Base-by-base conservation (phyloP, 2,113 vertebrate genomes). In the Sakesphorus luctuosus region DNA sequence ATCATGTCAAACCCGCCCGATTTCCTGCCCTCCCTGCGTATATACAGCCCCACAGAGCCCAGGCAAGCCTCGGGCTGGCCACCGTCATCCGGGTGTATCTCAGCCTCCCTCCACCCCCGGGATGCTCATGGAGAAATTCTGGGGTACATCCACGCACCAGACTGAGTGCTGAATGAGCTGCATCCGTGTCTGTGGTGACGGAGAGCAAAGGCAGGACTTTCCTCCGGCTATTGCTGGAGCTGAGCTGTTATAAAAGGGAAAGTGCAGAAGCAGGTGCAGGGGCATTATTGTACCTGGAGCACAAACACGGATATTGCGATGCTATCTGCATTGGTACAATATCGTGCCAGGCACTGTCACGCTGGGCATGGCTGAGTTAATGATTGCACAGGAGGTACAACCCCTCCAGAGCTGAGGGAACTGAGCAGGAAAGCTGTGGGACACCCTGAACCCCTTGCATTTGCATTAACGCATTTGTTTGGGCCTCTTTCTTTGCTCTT, bases 271-370 rank as follows among this genome's bases (percentile, higher is more conserved):
- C 74, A 13, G 75, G 35, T 21, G 20, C 20, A 4, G 2, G 25
- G 21, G 1, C 20, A 1, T 66, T 76, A 9, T 3, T 73, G 55
- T 47, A 13, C 26, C 18, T 6, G 38, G 38, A 28, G 13, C 18
- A 8, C 11, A 65, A 73, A 36, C 52, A 4, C 18, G 2, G 46
- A 35, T 66, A 13, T 79, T 0, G 1, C 1, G 2, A 24, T 2
- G 0, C 38, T 82, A 31, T 84, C 53, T 91, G 52, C 36, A 5
- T 12, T 7, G 49, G 67, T 5, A 18, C 28, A 3, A 5, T 4
- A 5, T 0, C 3, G 56, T 5, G 43, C 85, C 38, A 13, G 66
- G 65, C 11, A 0, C 53, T 6, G 1, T 23, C 5, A 0, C 50
- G 35, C 38, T 20, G 29, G 67, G 44, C 53, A 67, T 0, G 6